Conservation (phyloP, 2,797 vertebrate genomes). For the Peromyscus aztecus region DNA sequence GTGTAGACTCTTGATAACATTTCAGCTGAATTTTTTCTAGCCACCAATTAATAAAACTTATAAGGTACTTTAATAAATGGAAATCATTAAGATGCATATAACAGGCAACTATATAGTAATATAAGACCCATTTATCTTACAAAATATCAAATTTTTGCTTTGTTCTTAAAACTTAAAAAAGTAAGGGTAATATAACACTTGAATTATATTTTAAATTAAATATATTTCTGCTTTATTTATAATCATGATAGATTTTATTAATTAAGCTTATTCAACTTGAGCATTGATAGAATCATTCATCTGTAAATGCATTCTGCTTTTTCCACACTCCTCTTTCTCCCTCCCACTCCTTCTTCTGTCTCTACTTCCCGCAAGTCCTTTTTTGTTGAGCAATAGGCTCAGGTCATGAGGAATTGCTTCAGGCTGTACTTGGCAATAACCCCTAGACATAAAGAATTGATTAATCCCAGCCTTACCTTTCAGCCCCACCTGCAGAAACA, state of each 20-base stretch:
- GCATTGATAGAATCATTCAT: background rate
- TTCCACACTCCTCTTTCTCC: background rate
- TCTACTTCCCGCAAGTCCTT: background rate
- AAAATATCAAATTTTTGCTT: background rate
- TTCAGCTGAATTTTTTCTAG: background rate
- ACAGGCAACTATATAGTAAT: background rate
- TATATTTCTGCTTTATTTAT: background rate
- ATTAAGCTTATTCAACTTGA: background rate
- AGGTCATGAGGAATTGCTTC: background rate
- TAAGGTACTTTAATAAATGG: background rate
- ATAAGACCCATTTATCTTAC: background rate
- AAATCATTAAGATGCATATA: background rate
- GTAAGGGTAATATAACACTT: background rate
- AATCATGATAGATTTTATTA: background rate
- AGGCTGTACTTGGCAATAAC: background rate
- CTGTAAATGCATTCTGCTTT: background rate
- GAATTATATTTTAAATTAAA: background rate
- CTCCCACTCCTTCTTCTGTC: background rate
- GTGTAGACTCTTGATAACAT: background rate
- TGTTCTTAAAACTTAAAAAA: background rate
- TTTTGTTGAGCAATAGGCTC: background rate
- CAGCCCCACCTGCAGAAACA: background rate
- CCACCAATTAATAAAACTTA: background rate
- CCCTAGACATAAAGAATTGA: background rate
- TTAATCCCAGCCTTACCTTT: background rate